A percentile compares a stretch with the other conserved stretches of the same genome.
Conservation (phyloP, 23 tunicate genomes). For the Aplidium turbinatum region DNA sequence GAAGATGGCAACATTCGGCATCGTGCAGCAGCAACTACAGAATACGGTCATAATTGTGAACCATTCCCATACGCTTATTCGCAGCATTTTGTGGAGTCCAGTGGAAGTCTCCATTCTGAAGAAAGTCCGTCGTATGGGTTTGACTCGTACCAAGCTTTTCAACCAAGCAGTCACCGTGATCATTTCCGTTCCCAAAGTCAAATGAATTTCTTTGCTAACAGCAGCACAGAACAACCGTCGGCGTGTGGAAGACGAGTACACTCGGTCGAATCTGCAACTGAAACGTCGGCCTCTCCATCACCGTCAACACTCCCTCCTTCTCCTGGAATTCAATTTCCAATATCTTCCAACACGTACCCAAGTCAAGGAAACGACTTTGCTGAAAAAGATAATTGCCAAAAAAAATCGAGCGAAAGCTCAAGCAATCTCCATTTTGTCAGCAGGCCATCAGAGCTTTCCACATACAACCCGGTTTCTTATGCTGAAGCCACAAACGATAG, state of each 20-base stretch:
- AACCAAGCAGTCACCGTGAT: too few relatives aligned
- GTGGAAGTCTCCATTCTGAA: neutral
- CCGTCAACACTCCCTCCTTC: constrained; percentile 1
- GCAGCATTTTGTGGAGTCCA: constrained; percentile 4
- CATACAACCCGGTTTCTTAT: too few relatives aligned
- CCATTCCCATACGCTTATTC: constrained; percentile 4
- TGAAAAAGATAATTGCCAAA: neutral
- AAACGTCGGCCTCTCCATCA: constrained; percentile 29
- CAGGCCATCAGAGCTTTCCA: neutral
- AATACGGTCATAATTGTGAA: neutral
- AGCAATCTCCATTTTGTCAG: neutral
- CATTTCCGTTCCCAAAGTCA: neutral
- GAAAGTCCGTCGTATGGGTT: neutral
- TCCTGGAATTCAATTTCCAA: neutral
- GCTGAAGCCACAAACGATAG: too few relatives aligned
- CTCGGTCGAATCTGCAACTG: constrained; percentile 32
- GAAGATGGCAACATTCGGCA: too few relatives aligned
- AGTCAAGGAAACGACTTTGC: too few relatives aligned
- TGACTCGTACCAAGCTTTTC: too few relatives aligned
- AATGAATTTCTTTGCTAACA: neutral
- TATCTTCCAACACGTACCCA: neutral
- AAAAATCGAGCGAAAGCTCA: neutral
- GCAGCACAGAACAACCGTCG: neutral
- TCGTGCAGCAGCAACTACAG: neutral
- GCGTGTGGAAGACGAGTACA: constrained; percentile 28